Base-by-base conservation (phyloP, 2,113 vertebrate genomes). In the Sigmodon hispidus region DNA sequence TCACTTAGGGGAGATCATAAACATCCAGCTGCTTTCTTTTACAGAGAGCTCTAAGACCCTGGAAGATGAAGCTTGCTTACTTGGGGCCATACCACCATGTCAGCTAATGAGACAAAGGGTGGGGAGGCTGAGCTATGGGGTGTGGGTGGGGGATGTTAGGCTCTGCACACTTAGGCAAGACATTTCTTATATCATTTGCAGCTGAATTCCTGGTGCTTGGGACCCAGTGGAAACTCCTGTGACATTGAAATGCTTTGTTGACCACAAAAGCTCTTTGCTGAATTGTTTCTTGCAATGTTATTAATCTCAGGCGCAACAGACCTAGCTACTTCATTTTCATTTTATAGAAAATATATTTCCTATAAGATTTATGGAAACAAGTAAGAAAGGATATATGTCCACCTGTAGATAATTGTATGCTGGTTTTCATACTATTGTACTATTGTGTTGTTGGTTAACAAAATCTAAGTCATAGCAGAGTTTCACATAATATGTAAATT, bases 331-430 rank as follows among this genome's bases (percentile, higher is more conserved):
- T 91, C 57, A 61, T 79, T 94, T 75, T 21, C 22, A 34, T 75
- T 79, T 96, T 86, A 88, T 15, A 70, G 50, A 57, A n/a, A 83
- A 31, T 52, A 8, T 45, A 11, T 84, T 81, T 87, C 65, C 21
- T 52, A 24, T 34, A 43, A 88, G 43, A 90, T 50, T n/a, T 22
- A 81, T 26, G 70, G 83, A 52, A 89, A 70, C 34, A 88, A 76
- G 55, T 69, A 13, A 75, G 17, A 52, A 70, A 36, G 10, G 6
- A 2, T n/a, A 5, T 15, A 7, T 91, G 73, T 55, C 80, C 31
- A 50, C 50, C 50, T 36, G 43, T 31, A 88, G 11, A 57, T 88
- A 94, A 59, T 45, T 69, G 8, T 79, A 87, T 80, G 0, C 24
- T 80, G 57, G 40, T 83, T 73, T 86, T 36, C 40, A 63, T 59